A percentile compares a stretch with the other conserved stretches of the same genome.
Conservation (phyloP, 1,140 invertebrate genomes). For the Macrobrachium rosenbergii region DNA sequence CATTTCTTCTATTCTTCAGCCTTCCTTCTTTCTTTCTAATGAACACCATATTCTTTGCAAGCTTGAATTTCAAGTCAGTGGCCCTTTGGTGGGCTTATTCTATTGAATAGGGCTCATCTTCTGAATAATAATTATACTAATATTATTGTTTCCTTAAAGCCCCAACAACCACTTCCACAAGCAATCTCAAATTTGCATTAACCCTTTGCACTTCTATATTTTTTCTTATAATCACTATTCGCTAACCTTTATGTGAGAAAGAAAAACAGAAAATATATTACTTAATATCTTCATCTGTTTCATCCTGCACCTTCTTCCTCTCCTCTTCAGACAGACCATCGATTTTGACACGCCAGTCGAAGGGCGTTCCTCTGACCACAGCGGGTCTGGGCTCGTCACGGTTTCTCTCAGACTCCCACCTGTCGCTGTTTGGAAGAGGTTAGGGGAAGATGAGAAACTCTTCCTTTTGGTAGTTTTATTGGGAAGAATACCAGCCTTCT, state of each 20-base stretch:
- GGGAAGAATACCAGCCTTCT: too few species aligned
- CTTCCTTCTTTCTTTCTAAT: too few species aligned
- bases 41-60: too few species aligned
- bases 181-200: not conserved
- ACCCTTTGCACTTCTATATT: not conserved
- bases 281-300: conserved; percentile 35
- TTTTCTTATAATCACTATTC: not conserved
- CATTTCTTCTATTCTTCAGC: too few species aligned
- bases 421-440: not conserved
- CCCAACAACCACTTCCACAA: too few species aligned
- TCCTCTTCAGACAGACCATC: conserved; percentile 23
- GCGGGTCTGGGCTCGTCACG: not conserved
- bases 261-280: not conserved
- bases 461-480: too few species aligned
- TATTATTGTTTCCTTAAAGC: too few species aligned
- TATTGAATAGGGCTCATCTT: too few species aligned
- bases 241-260: not conserved
- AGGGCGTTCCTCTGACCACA: not conserved
- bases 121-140: too few species aligned
- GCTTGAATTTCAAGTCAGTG: too few species aligned
- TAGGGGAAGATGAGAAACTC: not conserved
- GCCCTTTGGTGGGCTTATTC: too few species aligned
- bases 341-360: conserved; percentile 41
- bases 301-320: conserved; percentile 18
- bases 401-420: not conserved